Evolutionary conservation across 2,888 invertebrate species (phyloP), one percentile per base, ranked within the genome.

Genomic region (Argyresthia albistria): DNA sequence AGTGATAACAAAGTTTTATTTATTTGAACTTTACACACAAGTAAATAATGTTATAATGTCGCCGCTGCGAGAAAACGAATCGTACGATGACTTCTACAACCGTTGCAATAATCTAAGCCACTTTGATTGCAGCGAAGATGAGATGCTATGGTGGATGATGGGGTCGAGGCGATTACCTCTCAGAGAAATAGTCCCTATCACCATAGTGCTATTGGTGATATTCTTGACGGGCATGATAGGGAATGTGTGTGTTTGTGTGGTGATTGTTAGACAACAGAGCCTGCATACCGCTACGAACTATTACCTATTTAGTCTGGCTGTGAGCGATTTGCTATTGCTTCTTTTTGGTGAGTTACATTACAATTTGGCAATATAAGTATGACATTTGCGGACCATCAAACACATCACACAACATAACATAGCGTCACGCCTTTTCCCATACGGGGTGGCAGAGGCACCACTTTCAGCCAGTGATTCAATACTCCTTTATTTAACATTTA

Each of bases 221-320:
- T 96, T 97, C 73, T 76, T 96, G 48, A 93, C 95, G 0, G 97
- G 97, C 0, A 89, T 96, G 39, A 81, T 94, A 48, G 97, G 97
- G 3, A 97, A 97, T 69, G 80, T 93, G 35, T 90, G 92, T 4
- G 96, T 97, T 7, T 97, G 97, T 68, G 89, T 93, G 45, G 96
- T 97, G 11, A 96, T 97, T 52, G 90, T 93, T 8, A 90, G 90
- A 37, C 95, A 96, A 67, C 89, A 91, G 0, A 90, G 92, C 8
- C 93, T 97, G 93, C 96, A 95, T 65, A 95, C 96, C 0, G 94
- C 96, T 0, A 97, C 97, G 0, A 97, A 97, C 70, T 97, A 95
- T 71, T 97, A 97, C 70, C 88, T 97, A 49, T 95, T 97, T 83
- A 96, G 94, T 69, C 81, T 97, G 77, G 95, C 97, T 14, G 83